Percentiles rank a stretch among this genome's conserved stretches.
These are phyloP conservation scores for Tetranychus truncatus DNA, from an alignment of 2,888 invertebrate genomes.

Conservation along the genomic window DNA sequence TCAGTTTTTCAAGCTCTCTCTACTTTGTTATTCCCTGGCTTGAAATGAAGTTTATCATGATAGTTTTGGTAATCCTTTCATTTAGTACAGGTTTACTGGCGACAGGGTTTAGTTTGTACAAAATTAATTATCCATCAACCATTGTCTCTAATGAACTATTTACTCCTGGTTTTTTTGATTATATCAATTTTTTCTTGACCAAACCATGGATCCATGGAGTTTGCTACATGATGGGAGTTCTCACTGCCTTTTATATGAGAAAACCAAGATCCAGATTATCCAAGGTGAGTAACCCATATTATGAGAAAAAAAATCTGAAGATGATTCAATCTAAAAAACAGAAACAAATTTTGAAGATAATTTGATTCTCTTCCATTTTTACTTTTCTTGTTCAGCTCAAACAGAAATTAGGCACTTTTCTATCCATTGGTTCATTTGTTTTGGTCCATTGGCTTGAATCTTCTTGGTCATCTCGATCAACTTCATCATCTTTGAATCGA, in stretches of 20 bases:
- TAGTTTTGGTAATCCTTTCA: not conserved
- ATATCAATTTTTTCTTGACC: not conserved
- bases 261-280: not conserved
- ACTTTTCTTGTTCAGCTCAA: not conserved
- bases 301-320: not conserved
- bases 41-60: not conserved
- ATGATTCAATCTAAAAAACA: not conserved
- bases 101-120: not conserved
- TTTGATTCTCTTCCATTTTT: not conserved
- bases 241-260: not conserved
- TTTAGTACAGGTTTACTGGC: not conserved
- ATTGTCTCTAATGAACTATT: not conserved
- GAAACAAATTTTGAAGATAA: not conserved
- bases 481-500: not conserved
- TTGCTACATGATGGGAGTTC: slow-evolving; percentile 1
- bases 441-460: not conserved
- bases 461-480: not conserved
- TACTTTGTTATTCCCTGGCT: not conserved
- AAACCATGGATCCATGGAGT: slow-evolving; percentile 5
- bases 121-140: slow-evolving; percentile 7
- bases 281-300: not conserved
- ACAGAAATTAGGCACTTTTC: not conserved
- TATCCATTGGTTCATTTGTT: not conserved
- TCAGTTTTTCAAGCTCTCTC: not conserved
- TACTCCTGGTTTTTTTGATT: slow-evolving; percentile 7